Conservation (phyloP, 2,113 vertebrate genomes). For the Heterocephalus glaber region DNA sequence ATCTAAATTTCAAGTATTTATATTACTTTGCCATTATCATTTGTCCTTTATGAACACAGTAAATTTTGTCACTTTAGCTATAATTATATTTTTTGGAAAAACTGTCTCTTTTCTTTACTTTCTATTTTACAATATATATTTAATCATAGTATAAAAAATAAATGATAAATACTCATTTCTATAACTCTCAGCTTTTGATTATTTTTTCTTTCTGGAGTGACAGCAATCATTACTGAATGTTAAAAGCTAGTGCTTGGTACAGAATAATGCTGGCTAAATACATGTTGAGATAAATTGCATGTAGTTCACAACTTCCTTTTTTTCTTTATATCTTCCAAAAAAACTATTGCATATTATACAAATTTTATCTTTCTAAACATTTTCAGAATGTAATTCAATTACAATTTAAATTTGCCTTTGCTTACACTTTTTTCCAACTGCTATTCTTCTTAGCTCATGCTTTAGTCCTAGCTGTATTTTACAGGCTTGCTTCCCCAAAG, state of each 20-base stretch:
- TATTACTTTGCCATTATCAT: background rate
- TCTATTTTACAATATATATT: background rate
- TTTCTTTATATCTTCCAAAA: background rate
- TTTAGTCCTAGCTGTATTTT: background rate
- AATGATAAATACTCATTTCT: background rate
- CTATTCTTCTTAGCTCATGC: background rate
- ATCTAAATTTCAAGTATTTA: background rate
- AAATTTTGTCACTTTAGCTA: background rate
- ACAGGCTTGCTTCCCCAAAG: background rate
- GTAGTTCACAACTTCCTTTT: background rate
- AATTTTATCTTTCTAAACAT: background rate
- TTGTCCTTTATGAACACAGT: background rate
- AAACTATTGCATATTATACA: background rate
- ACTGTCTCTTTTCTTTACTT: background rate
- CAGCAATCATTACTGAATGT: background rate
- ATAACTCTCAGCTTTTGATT: background rate
- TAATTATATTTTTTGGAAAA: background rate
- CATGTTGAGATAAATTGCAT: background rate
- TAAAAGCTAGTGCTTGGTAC: background rate
- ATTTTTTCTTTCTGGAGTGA: background rate
- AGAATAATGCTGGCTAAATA: background rate
- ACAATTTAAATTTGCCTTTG: background rate
- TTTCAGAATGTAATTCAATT: conserved; percentile 41
- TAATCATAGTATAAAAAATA: background rate
- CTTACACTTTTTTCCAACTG: background rate